phyloP scores from a whole-genome alignment of 2,797 vertebrate species.

The Myotis vivesi region DNA sequence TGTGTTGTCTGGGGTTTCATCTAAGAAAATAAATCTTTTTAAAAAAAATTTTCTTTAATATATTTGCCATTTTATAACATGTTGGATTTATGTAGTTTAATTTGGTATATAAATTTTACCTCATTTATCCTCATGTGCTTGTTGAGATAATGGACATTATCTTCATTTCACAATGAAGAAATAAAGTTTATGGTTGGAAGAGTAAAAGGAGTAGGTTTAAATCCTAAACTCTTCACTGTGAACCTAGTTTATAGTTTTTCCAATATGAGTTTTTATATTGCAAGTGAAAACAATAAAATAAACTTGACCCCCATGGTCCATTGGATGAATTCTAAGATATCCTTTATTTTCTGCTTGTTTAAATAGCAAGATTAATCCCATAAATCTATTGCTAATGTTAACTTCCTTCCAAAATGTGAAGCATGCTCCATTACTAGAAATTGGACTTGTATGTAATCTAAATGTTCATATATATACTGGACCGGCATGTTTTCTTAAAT shows the following conservation, averaged over 20 bases:
- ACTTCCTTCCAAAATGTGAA: slow-evolving; percentile 23
- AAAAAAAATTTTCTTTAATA: slow-evolving; percentile 39
- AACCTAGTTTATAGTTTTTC: not conserved
- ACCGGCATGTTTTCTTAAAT: not conserved
- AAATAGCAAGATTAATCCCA: not conserved
- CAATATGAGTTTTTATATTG: not conserved
- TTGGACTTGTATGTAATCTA: not conserved
- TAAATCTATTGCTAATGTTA: slow-evolving; percentile 37
- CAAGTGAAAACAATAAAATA: not conserved
- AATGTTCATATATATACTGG: not conserved
- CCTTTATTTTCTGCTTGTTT: slow-evolving; percentile 25
- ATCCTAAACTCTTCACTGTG: not conserved
- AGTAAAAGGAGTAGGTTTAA: not conserved
- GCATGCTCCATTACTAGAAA: not conserved
- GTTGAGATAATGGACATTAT: slow-evolving; percentile 46
- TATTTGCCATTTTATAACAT: slow-evolving; percentile 48
- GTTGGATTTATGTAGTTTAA: slow-evolving; percentile 51
- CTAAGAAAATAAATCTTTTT: slow-evolving; percentile 54
- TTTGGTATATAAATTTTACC: slow-evolving; percentile 43
- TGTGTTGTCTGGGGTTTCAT: slow-evolving; percentile 24
- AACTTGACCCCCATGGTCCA: not conserved
- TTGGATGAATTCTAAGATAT: not conserved
- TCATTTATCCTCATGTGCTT: slow-evolving; percentile 47
- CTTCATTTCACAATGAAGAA: slow-evolving; percentile 53
- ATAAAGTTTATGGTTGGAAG: not conserved